Base-by-base conservation (phyloP, 2,797 vertebrate genomes). In the Myotis planiceps region DNA sequence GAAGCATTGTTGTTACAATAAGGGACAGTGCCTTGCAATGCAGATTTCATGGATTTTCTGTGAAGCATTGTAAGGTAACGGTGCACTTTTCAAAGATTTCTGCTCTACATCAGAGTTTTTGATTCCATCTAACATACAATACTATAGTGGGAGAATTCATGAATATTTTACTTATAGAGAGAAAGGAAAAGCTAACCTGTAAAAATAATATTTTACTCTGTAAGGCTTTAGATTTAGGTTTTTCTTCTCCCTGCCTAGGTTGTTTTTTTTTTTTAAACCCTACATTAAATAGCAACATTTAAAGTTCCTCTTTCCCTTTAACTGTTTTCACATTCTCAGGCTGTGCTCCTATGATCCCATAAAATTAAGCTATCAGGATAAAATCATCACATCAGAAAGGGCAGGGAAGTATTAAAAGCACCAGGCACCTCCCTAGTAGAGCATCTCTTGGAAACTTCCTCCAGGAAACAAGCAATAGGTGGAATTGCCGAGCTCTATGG, bases 291-390 rank as follows among this genome's bases (percentile, higher is more conserved):
- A 97, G 65, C 71, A 91, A 78, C 85, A 96, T 92, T 96, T 91
- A 96, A 98, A 97, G 89, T 49, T 89, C 95, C 89, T 91, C 92
- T 92, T 93, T 97, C 94, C 74, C 96, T 76, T 93, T 92, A 96
- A 98, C 81, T 91, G 53, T 42, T 68, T 97, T 98, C 94, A 92
- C 55, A 95, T 97, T 97, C 97, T 45, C 55, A 97, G 92, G 88
- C 16, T 74, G 25, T 78, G 37, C 60, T 97, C 16, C 76, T 84
- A 87, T 94, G 94, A 92, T 42, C 25, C 95, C 96, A 92, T 93
- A 98, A 96, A 98, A 96, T 96, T 96, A 97, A 98, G 88, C 94
- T 97, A 92, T 97, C 74, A 97, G 60, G 78, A 94, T 92, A 63
- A 97, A 98, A 97, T 94, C 55, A 18, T 95, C 14, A 0, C 34